Percentiles rank a stretch among this genome's conserved stretches.
phyloP scores from a whole-genome alignment of 2,888 invertebrate genomes.

The Cerceris ruficornis region DNA sequence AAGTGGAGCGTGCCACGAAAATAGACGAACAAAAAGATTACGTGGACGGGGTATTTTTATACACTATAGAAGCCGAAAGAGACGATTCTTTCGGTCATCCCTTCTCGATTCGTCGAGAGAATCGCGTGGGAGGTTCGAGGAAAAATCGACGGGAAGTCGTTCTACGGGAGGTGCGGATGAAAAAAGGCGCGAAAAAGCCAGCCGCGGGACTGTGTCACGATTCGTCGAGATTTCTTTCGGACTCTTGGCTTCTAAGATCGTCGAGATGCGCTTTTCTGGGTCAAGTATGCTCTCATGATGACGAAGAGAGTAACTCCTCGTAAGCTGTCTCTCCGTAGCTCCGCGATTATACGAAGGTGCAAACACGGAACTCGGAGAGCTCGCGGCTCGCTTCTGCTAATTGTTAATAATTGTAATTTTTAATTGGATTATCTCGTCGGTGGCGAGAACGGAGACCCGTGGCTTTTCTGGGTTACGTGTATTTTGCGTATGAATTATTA shows the following conservation, averaged over 20 bases:
- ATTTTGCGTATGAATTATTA: neutral
- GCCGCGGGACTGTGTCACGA: slow-evolving; percentile 7
- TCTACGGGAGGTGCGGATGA: neutral
- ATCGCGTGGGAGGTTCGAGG: neutral
- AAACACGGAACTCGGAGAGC: neutral
- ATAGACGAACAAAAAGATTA: too few relatives aligned
- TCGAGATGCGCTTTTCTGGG: slow-evolving; percentile 36
- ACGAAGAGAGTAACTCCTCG: slow-evolving; percentile 41
- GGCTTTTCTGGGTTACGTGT: neutral
- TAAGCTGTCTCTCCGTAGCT: slow-evolving; percentile 15
- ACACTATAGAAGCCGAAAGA: too few relatives aligned
- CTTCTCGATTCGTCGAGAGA: too few relatives aligned
- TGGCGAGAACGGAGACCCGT: neutral
- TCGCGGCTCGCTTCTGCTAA: neutral
- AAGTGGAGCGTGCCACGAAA: too few relatives aligned
- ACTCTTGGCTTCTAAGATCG: slow-evolving; percentile 26
- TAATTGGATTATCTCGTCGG: slow-evolving; percentile 20
- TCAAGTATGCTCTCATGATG: slow-evolving; percentile 47
- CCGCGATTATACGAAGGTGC: slow-evolving; percentile 11
- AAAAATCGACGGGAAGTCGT: neutral
- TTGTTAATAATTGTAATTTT: slow-evolving; percentile 31
- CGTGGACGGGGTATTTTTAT: too few relatives aligned
- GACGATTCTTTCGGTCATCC: too few relatives aligned
- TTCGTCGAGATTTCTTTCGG: slow-evolving; percentile 48
- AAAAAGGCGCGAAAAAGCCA: neutral